A percentile compares a stretch with the other conserved stretches of the same genome.
Conservation (phyloP, 2,113 vertebrate genomes). For the Dromas ardeola region DNA sequence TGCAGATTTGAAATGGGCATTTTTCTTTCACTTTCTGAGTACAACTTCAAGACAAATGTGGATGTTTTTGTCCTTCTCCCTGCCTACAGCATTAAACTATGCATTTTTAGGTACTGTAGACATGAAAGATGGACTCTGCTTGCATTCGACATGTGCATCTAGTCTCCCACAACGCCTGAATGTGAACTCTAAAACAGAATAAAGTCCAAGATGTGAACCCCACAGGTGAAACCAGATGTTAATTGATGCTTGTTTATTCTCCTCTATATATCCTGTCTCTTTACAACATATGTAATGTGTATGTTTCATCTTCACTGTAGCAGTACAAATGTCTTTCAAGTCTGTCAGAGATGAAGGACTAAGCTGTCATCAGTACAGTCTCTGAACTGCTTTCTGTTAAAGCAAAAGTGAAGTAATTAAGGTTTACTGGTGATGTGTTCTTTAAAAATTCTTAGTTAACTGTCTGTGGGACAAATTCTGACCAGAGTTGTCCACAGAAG, state of each 20-base stretch:
- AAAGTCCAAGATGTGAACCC: neutral
- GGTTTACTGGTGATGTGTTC: neutral
- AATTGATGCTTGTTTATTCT: neutral
- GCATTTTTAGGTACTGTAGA: neutral
- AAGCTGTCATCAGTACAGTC: neutral
- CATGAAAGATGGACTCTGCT: neutral
- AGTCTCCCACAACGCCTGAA: neutral
- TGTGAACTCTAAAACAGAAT: neutral
- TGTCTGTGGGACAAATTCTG: neutral
- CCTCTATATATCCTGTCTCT: neutral
- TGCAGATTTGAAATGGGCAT: neutral
- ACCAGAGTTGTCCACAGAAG: neutral
- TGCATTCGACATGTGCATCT: neutral
- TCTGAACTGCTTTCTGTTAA: neutral
- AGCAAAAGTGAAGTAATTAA: neutral
- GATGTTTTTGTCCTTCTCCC: neutral
- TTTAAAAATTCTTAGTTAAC: neutral
- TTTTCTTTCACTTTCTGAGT: neutral
- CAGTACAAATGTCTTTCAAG: neutral
- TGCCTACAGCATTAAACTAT: neutral
- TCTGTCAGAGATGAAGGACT: neutral
- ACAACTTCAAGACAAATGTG: neutral
- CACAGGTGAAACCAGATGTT: slow-evolving; percentile 2
- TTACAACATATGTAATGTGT: neutral
- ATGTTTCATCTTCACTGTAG: neutral